These are phyloP conservation scores for Scaeva pyrastri DNA, from an alignment of 2,888 invertebrate species.

Conservation along the genomic window DNA sequence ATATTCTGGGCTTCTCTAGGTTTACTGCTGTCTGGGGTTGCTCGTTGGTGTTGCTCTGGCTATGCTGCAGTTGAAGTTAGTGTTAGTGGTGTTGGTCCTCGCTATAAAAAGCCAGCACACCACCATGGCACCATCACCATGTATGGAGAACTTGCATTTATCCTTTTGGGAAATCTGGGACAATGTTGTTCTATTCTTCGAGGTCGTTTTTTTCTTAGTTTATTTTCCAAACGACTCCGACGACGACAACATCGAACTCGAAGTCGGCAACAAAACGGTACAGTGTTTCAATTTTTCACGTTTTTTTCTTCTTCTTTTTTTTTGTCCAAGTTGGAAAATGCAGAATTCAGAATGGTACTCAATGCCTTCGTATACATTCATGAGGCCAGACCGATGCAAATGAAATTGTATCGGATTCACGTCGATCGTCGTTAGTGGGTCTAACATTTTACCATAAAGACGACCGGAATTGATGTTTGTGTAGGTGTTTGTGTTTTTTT, in stretches of 20 bases:
- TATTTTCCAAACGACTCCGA: conserved; percentile 6
- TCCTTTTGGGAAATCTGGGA: conserved; percentile 73
- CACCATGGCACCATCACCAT: neutral
- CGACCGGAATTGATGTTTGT: conserved; percentile 14
- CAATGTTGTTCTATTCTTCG: conserved; percentile 72
- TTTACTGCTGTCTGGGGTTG: conserved; percentile 48
- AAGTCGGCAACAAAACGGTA: conserved; percentile 9
- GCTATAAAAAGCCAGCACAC: no score
- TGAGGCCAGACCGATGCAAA: conserved; percentile 72
- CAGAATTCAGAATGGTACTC: conserved; percentile 65
- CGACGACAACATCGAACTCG: conserved; percentile 8
- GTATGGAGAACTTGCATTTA: conserved; percentile 69
- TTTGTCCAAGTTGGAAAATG: conserved; percentile 41
- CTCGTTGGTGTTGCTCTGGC: neutral
- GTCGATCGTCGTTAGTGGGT: conserved; percentile 42
- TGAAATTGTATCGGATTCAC: conserved; percentile 69
- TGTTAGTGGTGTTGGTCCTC: no score
- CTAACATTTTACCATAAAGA: conserved; percentile 25
- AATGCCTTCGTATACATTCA: conserved; percentile 74
- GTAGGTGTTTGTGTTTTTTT: no score
- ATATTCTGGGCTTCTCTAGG: conserved; percentile 11
- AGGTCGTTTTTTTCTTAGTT: conserved; percentile 47
- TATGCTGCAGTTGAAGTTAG: no score
- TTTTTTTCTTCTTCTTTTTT: conserved; percentile 17
- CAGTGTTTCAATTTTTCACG: conserved; percentile 14